Evolutionary conservation across 2,888 invertebrate genomes (phyloP).

Genomic region (Plebejus melissa): DNA sequence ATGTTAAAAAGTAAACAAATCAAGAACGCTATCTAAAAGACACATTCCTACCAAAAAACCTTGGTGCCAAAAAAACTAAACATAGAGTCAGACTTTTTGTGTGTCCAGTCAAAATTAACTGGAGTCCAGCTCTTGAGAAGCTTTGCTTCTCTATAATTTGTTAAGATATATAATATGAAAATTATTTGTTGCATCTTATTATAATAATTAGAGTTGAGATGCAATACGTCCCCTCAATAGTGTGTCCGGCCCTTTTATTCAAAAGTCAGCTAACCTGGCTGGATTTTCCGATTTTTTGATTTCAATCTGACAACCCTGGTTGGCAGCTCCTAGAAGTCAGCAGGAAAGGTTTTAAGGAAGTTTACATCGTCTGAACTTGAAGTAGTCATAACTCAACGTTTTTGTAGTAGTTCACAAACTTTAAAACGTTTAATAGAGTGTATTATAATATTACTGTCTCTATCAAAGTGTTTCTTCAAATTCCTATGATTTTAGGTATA

Average conservation of each 20-base stretch:
- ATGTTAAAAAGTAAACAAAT: too few species aligned
- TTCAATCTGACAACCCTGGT: not conserved
- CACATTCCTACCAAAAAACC: too few species aligned
- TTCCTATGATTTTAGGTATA: too few species aligned
- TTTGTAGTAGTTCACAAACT: not conserved
- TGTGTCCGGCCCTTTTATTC: not conserved
- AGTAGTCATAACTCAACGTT: conserved; percentile 3
- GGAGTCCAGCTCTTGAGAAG: not conserved
- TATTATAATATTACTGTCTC: not conserved
- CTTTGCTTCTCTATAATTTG: too few species aligned
- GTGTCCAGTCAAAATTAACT: too few species aligned
- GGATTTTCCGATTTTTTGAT: not conserved
- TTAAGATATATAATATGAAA: too few species aligned
- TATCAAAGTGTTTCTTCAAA: not conserved
- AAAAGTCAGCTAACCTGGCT: not conserved
- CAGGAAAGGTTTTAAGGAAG: not conserved
- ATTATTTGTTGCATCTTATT: too few species aligned
- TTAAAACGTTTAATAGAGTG: not conserved
- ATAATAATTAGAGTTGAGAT: not conserved
- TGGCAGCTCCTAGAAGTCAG: not conserved
- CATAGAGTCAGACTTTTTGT: too few species aligned
- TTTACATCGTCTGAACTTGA: not conserved
- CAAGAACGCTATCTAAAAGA: too few species aligned
- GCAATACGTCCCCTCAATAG: not conserved
- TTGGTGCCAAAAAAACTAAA: too few species aligned